Conservation (phyloP, 2,113 vertebrate species). For the Oenanthe oenanthe region DNA sequence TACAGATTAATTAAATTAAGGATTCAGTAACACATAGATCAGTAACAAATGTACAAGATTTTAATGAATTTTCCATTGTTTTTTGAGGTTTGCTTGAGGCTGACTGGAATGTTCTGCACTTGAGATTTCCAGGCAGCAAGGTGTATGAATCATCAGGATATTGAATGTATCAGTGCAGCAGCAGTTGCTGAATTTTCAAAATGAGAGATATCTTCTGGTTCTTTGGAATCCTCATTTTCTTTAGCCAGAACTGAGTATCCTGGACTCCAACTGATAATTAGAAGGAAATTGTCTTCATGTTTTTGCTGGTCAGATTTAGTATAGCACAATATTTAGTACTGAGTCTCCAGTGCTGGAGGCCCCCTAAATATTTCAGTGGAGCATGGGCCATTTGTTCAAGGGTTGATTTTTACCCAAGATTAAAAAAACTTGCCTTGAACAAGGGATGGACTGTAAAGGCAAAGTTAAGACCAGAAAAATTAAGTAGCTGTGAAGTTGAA, state of each 20-base stretch:
- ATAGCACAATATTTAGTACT: background rate
- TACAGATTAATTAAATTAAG: background rate
- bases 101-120: background rate
- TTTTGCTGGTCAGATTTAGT: background rate
- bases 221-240: background rate
- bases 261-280: background rate
- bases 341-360: background rate
- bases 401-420: background rate
- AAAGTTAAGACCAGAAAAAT: background rate
- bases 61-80: background rate
- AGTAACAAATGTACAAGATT: background rate
- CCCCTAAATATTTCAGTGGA: background rate
- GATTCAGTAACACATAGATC: background rate
- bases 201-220: background rate
- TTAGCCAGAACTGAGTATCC: background rate
- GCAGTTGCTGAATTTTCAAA: background rate
- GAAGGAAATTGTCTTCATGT: background rate
- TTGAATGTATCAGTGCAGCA: background rate
- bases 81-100: background rate
- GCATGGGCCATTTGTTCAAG: background rate
- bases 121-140: background rate
- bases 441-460: background rate
- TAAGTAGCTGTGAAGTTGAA: background rate
- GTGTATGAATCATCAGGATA: background rate
- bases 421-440: background rate